A percentile compares a stretch with the other conserved stretches of the same genome.
These are phyloP conservation scores for Cryptocephalus primarius DNA, from an alignment of 2,888 invertebrate species.

Conservation along the genomic window DNA sequence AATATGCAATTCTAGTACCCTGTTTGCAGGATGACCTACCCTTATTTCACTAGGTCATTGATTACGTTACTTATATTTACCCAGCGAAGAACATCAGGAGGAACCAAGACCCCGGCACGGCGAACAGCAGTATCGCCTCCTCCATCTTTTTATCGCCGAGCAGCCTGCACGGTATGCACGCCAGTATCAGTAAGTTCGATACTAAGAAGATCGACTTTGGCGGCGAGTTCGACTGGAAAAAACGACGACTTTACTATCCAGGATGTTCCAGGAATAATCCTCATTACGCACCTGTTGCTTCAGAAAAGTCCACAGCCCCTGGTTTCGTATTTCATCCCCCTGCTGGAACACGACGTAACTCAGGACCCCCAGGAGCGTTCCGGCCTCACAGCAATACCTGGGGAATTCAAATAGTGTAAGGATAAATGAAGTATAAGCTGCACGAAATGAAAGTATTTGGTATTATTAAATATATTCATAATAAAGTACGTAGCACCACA, in stretches of 20 bases:
- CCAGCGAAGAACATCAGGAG: constrained; percentile 98
- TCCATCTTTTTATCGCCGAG: constrained; percentile 66
- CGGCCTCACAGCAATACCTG: constrained; percentile 73
- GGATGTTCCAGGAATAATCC: not conserved
- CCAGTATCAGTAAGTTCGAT: constrained; percentile 80
- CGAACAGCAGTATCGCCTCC: constrained; percentile 83
- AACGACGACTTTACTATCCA: not conserved
- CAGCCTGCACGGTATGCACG: constrained; percentile 80
- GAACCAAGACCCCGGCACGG: constrained; percentile 95
- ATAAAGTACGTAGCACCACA: too few relatives aligned
- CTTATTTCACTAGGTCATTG: too few relatives aligned
- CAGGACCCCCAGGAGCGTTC: constrained; percentile 75
- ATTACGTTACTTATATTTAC: constrained; percentile 40
- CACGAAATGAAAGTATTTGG: too few relatives aligned
- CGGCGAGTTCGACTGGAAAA: constrained; percentile 75
- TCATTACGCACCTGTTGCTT: constrained; percentile 66
- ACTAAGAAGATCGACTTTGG: constrained; percentile 88
- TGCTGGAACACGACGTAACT: constrained; percentile 86
- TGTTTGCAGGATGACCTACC: too few relatives aligned
- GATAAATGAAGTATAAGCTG: too few relatives aligned
- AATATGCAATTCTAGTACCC: too few relatives aligned
- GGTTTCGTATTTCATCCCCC: constrained; percentile 89
- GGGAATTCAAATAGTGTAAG: too few relatives aligned
- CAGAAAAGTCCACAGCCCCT: constrained; percentile 80
- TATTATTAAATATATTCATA: too few relatives aligned